A percentile compares a stretch with the other conserved stretches of the same genome.
Evolutionary conservation across 2,113 vertebrate species (phyloP).

Genomic region (Polyodon spathula): DNA sequence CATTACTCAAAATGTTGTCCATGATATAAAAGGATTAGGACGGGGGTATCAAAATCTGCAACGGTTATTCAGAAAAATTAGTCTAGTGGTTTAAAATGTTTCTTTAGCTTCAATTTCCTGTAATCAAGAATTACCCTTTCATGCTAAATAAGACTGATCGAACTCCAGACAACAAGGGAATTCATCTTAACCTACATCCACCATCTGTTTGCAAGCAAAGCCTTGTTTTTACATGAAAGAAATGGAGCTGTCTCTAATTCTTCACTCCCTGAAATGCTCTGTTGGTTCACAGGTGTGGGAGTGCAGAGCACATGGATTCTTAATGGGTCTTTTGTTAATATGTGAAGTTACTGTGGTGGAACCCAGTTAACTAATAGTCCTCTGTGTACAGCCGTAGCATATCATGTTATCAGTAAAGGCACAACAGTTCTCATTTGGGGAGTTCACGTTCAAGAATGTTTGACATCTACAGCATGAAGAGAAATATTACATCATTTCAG

Average conservation of each 20-base stretch:
- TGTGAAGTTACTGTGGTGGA: slow-evolving; percentile 9
- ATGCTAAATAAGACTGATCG: slow-evolving; percentile 1
- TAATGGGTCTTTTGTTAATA: slow-evolving; percentile 24
- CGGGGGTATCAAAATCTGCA: too few relatives aligned
- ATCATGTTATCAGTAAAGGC: slow-evolving; percentile 12
- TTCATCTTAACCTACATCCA: slow-evolving; percentile 8
- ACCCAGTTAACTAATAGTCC: slow-evolving; percentile 10
- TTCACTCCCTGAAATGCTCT: slow-evolving; percentile 11
- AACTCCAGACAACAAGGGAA: slow-evolving; percentile 5
- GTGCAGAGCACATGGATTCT: slow-evolving; percentile 8
- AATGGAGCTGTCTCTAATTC: neutral
- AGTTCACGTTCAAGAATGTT: neutral
- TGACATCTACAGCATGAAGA: neutral
- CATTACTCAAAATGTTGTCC: too few relatives aligned
- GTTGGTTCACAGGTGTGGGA: slow-evolving; percentile 21
- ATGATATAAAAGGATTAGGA: too few relatives aligned
- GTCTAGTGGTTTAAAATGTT: too few relatives aligned
- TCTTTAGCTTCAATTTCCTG: neutral
- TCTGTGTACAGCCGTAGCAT: neutral
- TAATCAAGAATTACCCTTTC: neutral
- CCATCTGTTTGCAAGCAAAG: slow-evolving; percentile 16
- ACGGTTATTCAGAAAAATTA: too few relatives aligned
- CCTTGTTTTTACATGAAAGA: slow-evolving; percentile 20
- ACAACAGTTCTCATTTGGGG: neutral
- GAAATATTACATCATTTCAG: neutral